Evolutionary conservation across 1,140 invertebrate species (phyloP).

Genomic region (Dinothrombium tinctorium): DNA sequence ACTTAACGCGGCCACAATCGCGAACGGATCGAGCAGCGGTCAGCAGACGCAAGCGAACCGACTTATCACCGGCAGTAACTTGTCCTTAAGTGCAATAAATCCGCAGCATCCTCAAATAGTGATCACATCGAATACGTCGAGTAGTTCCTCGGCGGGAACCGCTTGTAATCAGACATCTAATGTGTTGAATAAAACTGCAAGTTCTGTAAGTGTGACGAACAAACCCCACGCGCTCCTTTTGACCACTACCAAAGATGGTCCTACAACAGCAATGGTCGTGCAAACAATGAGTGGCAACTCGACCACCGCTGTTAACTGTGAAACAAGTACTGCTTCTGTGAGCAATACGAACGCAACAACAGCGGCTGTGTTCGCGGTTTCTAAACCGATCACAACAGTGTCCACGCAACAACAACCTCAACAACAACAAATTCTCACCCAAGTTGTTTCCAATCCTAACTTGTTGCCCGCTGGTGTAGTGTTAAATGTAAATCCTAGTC

Average conservation of each 20-base stretch:
- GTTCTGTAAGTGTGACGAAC: no score
- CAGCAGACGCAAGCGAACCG: no score
- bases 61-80: no score
- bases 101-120: no score
- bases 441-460: slow-evolving; percentile 21
- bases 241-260: slow-evolving; percentile 23
- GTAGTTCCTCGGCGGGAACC: no score
- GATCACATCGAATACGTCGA: no score
- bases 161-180: no score
- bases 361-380: neutral
- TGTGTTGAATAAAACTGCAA: no score
- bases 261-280: slow-evolving; percentile 18
- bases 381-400: neutral
- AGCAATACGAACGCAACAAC: neutral
- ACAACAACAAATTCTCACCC: slow-evolving; percentile 21
- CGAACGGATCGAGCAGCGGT: no score
- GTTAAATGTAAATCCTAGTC: slow-evolving; percentile 2
- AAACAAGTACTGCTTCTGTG: neutral
- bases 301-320: slow-evolving; percentile 15
- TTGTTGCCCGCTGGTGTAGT: slow-evolving; percentile 8
- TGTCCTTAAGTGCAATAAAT: no score
- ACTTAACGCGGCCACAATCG: no score
- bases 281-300: slow-evolving; percentile 16
- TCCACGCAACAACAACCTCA: neutral
- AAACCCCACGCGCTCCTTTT: no score